Evolutionary conservation across 2,797 vertebrate genomes (phyloP).

Genomic region (Acrocephalus scirpaceus): DNA sequence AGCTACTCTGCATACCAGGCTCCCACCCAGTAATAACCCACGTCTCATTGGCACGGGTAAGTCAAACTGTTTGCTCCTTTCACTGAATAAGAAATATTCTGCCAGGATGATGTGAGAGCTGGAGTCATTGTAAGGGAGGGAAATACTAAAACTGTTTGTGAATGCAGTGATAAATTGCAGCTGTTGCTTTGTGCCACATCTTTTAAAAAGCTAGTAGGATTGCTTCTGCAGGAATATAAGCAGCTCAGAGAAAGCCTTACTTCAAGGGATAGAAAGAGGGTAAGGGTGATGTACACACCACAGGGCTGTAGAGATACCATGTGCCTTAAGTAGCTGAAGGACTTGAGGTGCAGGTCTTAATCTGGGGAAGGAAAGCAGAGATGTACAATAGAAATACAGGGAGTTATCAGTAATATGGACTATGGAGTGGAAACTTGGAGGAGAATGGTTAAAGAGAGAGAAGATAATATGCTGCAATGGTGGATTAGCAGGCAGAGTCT

Average conservation of each 20-base stretch:
- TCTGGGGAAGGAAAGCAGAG: not conserved
- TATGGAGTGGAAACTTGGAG: not conserved
- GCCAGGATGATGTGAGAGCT: not conserved
- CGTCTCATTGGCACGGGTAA: fast-evolving
- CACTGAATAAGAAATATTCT: not conserved
- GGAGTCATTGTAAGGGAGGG: not conserved
- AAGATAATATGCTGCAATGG: not conserved
- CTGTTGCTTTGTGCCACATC: not conserved
- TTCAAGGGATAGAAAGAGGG: not conserved
- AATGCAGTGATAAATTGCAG: not conserved
- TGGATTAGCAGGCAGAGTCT: not conserved
- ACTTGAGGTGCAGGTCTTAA: not conserved
- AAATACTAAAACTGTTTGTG: not conserved
- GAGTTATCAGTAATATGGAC: not conserved
- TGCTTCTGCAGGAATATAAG: not conserved
- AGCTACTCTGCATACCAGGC: not conserved
- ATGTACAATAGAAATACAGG: not conserved
- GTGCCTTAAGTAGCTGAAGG: not conserved
- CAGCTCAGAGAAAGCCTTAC: not conserved
- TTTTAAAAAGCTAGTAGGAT: not conserved
- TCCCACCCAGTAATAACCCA: not conserved
- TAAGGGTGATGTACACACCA: not conserved
- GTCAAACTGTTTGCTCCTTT: not conserved
- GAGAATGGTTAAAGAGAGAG: not conserved
- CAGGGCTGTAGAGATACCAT: not conserved